Evolutionary conservation across 2,113 vertebrate genomes (phyloP).

Genomic region (Thalassarche chlororhynchos): DNA sequence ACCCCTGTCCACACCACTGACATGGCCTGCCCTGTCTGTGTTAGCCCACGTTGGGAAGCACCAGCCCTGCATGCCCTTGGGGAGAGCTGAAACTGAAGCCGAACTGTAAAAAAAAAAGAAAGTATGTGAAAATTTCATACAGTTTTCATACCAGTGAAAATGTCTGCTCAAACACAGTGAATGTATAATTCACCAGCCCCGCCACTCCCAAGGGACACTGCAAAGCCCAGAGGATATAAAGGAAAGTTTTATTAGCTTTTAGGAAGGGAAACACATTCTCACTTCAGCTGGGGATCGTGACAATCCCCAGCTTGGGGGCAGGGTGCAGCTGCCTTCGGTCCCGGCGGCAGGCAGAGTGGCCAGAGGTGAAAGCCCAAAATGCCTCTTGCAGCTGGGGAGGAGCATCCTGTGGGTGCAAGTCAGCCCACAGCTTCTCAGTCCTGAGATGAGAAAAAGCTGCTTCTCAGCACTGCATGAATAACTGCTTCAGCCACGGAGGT

Average conservation of each 20-base stretch:
- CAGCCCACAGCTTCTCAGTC: not conserved
- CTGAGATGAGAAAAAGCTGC: not conserved
- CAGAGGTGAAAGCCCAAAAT: not conserved
- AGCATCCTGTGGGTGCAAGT: not conserved
- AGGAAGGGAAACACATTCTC: not conserved
- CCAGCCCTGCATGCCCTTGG: not conserved
- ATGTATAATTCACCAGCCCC: not conserved
- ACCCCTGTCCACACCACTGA: not conserved
- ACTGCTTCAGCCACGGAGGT: not conserved
- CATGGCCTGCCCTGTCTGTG: not conserved
- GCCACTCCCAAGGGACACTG: not conserved
- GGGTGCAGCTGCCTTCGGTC: not conserved
- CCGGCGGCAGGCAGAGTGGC: not conserved
- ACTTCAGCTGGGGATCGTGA: not conserved
- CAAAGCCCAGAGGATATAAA: not conserved
- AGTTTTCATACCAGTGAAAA: not conserved
- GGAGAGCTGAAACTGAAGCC: not conserved
- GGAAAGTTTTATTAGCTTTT: slow-evolving; percentile 17
- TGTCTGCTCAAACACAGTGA: not conserved
- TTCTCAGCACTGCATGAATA: not conserved
- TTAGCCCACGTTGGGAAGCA: not conserved
- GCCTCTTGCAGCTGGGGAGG: not conserved
- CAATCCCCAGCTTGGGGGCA: not conserved
- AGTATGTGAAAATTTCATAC: not conserved
- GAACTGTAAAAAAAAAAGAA: not conserved